Percentiles rank a stretch among this genome's conserved stretches.
Evolutionary conservation across 2,888 invertebrate species (phyloP).

Genomic region (Incurvaria masculella): DNA sequence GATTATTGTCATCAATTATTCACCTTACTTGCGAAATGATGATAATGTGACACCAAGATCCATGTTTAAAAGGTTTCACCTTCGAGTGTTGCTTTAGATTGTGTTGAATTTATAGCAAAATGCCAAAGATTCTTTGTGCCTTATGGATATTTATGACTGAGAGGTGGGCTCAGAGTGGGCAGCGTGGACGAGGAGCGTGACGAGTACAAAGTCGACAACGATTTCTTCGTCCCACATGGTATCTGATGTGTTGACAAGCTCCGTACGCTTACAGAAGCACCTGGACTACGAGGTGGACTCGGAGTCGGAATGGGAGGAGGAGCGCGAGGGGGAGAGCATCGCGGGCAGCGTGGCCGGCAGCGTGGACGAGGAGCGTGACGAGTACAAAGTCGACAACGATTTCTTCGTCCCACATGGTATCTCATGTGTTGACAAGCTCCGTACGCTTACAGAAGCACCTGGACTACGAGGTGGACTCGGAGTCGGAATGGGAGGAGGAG

Average conservation of each 20-base stretch:
- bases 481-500: constrained; percentile 97
- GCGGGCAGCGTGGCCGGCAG: constrained; percentile 74
- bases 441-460: constrained; percentile 61
- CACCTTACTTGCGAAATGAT: too few species aligned
- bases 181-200: constrained; percentile 82
- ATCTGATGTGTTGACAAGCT: too few species aligned
- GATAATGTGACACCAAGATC: too few species aligned
- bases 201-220: constrained; percentile 90
- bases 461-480: constrained; percentile 93
- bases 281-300: constrained; percentile 94
- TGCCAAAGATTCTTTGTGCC: too few species aligned
- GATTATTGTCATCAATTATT: too few species aligned
- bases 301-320: constrained; percentile 97
- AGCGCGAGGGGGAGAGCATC: constrained; percentile 89
- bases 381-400: constrained; percentile 91
- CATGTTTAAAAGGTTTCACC: too few species aligned
- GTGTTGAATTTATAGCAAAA: too few species aligned
- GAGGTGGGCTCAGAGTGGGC: constrained; percentile 90
- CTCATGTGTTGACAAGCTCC: too few species aligned
- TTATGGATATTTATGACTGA: too few species aligned
- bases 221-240: constrained; percentile 97
- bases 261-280: constrained; percentile 54
- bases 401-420: constrained; percentile 98
- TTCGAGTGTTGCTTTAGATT: too few species aligned
- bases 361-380: constrained; percentile 73